Conservation (phyloP, 2,113 vertebrate genomes). For the Seriola rivoliana region DNA sequence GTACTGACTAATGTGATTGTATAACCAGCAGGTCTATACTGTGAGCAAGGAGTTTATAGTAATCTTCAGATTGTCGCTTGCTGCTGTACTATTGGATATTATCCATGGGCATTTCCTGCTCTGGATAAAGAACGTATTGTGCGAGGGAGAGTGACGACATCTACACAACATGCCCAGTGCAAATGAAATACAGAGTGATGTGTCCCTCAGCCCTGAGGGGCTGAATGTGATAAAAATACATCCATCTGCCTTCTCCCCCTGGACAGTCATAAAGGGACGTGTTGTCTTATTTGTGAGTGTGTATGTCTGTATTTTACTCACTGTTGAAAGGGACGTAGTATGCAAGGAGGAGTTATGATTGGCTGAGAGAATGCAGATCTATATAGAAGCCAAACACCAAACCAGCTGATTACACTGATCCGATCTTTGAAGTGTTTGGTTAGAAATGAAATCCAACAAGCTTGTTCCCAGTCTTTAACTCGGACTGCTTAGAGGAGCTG, state of each 20-base stretch:
- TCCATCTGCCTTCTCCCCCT: slow-evolving; percentile 53
- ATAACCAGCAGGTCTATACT: slow-evolving; percentile 50
- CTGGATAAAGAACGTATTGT: slow-evolving; percentile 76
- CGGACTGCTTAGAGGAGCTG: slow-evolving; percentile 19
- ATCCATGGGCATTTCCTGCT: slow-evolving; percentile 70
- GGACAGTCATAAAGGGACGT: slow-evolving; percentile 45
- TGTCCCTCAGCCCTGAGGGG: slow-evolving; percentile 51
- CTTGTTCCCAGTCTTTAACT: slow-evolving; percentile 4
- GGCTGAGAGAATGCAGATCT: neutral
- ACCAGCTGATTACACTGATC: slow-evolving; percentile 32
- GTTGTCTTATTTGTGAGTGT: slow-evolving; percentile 26
- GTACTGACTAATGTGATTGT: slow-evolving; percentile 59
- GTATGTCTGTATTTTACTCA: slow-evolving; percentile 26
- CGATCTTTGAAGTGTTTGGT: slow-evolving; percentile 32
- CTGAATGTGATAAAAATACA: slow-evolving; percentile 68
- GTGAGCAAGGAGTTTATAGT: slow-evolving; percentile 59
- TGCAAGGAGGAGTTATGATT: neutral
- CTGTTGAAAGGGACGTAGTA: neutral
- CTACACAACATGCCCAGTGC: slow-evolving; percentile 45
- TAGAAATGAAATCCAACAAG: slow-evolving; percentile 16
- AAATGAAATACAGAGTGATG: slow-evolving; percentile 60
- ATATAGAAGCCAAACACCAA: slow-evolving; percentile 1
- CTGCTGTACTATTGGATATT: slow-evolving; percentile 55
- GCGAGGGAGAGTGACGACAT: slow-evolving; percentile 64
- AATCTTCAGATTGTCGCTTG: slow-evolving; percentile 67